Conservation (phyloP, 1,140 invertebrate genomes). For the Triops cancriformis region DNA sequence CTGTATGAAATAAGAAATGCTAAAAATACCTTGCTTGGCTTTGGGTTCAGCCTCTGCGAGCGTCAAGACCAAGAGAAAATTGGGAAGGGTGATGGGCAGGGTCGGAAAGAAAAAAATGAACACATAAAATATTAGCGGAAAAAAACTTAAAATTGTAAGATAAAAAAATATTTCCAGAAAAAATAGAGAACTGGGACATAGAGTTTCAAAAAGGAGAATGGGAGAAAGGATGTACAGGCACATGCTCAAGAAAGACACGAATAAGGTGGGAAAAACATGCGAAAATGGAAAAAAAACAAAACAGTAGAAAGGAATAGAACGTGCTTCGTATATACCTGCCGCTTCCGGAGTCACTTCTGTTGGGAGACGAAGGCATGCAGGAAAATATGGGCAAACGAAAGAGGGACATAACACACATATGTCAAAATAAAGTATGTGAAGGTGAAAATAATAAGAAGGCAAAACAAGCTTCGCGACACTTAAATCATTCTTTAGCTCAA, state of each 20-base stretch:
- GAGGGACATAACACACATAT: slow-evolving; percentile 1
- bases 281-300: slow-evolving; percentile 18
- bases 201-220: not conserved
- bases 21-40: slow-evolving; percentile 22
- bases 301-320: not conserved
- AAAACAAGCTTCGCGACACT: not conserved
- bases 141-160: slow-evolving; percentile 15
- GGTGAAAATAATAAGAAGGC: not conserved
- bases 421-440: not conserved
- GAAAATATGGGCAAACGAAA: slow-evolving; percentile 6
- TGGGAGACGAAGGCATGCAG: slow-evolving; percentile 9
- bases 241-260: not conserved
- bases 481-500: not conserved
- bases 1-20: not conserved
- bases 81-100: slow-evolving; percentile 22
- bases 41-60: slow-evolving; percentile 21
- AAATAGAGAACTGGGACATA: slow-evolving; percentile 15
- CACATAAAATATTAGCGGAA: slow-evolving; percentile 31
- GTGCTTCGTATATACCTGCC: not conserved
- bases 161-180: slow-evolving; percentile 17
- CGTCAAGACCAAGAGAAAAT: not conserved
- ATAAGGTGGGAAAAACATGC: not conserved
- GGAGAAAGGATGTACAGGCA: not conserved
- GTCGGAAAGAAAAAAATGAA: slow-evolving; percentile 38
- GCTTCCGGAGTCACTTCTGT: slow-evolving; percentile 6